Percentiles rank a stretch among this genome's conserved stretches.
Conservation (phyloP, 2,888 invertebrate genomes). For the Acleris literana region DNA sequence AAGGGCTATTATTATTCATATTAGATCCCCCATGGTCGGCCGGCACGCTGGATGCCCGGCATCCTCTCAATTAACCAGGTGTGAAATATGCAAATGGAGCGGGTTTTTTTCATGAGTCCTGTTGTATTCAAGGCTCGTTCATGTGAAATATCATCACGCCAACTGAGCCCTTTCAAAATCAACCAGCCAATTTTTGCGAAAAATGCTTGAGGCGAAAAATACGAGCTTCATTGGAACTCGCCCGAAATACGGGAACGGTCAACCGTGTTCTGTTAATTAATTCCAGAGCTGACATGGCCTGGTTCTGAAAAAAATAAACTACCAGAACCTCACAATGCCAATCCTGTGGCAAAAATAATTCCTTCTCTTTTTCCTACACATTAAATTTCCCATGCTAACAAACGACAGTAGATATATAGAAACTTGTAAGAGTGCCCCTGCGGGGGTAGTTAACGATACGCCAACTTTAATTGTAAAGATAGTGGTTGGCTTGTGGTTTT, state of each 20-base stretch:
- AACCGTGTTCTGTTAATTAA: slow-evolving; percentile 14
- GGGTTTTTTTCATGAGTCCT: slow-evolving; percentile 42
- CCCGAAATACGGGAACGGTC: slow-evolving; percentile 10
- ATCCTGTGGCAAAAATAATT: neutral
- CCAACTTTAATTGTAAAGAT: slow-evolving; percentile 29
- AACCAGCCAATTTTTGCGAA: slow-evolving; percentile 1
- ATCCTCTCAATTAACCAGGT: slow-evolving; percentile 57
- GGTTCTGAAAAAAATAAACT: neutral
- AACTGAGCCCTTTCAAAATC: neutral
- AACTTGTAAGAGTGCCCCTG: slow-evolving; percentile 18
- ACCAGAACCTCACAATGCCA: neutral
- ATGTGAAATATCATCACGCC: slow-evolving; percentile 16
- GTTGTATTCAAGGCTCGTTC: slow-evolving; percentile 24
- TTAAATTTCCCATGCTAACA: slow-evolving; percentile 10
- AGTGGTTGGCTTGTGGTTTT: slow-evolving; percentile 23
- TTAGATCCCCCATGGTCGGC: slow-evolving; percentile 25
- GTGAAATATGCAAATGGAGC: slow-evolving; percentile 67
- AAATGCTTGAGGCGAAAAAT: neutral
- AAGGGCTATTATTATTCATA: slow-evolving; percentile 11
- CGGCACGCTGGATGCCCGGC: slow-evolving; percentile 42
- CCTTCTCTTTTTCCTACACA: neutral
- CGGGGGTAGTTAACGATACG: slow-evolving; percentile 27
- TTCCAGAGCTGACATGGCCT: slow-evolving; percentile 1
- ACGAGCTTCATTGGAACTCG: neutral
- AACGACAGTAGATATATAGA: slow-evolving; percentile 8